Evolutionary conservation across 2,888 invertebrate species (phyloP), one percentile per base, ranked within the genome.

Genomic region (Steinernema hermaphroditum): DNA sequence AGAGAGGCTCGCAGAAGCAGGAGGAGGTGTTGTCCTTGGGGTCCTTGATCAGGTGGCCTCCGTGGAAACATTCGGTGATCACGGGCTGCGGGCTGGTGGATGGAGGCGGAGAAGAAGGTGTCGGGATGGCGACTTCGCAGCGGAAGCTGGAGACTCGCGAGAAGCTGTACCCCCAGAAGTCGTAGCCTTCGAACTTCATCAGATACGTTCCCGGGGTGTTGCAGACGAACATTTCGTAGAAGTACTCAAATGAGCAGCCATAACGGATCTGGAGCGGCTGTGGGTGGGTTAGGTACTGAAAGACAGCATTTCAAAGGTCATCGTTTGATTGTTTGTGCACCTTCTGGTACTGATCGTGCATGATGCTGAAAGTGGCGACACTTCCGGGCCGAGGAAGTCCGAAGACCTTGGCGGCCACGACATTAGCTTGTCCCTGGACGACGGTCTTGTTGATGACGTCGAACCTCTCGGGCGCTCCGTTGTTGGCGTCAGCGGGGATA

Each of bases 161-260:
- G 79, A 82, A 82, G 27, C 54, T 69, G 72, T 81, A 77, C 19
- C 82, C 82, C 46, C 49, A 16, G 72, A 76, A 77, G 27, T 76
- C 78, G 46, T 75, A 71, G 43, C 81, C 81, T 68, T 80, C 79
- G 12, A 78, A 72, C 72, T 78, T 76, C 29, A 49, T 32, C n/a
- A 54, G 50, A 44, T 49, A 73, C 22, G 27, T 24, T 12, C 75
- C 34, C 49, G 76, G 69, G 19, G 49, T 49, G 22, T 54, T 62
- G 71, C 80, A 82, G 68, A 73, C 71, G 72, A 80, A 79, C 68
- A 74, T 73, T 19, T 79, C 80, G 37, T 71, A 72, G 68, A 77
- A 75, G 74, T 81, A 82, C 44, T 78, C 77, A 49, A 76, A 79
- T 19, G 75, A 74, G 70, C 82, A 82, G 57, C 78, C 78, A 74